A percentile compares a stretch with the other conserved stretches of the same genome.
Evolutionary conservation across 1,140 invertebrate species (phyloP).

Genomic region (Anastrepha obliqua): DNA sequence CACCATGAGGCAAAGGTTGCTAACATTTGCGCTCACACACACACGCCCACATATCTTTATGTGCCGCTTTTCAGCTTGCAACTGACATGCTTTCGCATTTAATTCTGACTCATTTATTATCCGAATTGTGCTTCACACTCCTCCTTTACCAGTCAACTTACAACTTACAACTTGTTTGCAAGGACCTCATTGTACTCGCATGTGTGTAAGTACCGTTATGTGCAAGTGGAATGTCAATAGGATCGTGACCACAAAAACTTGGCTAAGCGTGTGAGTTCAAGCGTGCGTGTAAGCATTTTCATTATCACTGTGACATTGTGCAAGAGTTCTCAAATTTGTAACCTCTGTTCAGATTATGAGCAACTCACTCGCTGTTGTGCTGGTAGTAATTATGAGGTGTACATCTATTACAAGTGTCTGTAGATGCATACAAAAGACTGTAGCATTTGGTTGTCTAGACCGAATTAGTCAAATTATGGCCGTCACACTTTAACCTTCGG

Average conservation of each 20-base stretch:
- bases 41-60: not conserved
- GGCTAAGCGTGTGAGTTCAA: not conserved
- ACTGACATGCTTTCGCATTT: conserved; percentile 22
- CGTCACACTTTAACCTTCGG: not conserved
- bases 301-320: conserved; percentile 19
- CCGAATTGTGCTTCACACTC: conserved; percentile 19
- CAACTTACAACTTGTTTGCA: conserved; percentile 2
- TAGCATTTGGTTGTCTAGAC: conserved; percentile 16
- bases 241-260: not conserved
- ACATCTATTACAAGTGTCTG: not conserved
- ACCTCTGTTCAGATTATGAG: not conserved
- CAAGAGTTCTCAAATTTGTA: conserved; percentile 6
- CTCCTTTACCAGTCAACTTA: not conserved
- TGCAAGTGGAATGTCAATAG: not conserved
- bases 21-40: not conserved
- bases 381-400: not conserved
- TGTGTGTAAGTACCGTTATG: not conserved
- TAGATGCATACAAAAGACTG: not conserved
- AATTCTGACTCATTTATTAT: conserved; percentile 44
- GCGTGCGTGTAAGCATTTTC: conserved; percentile 18
- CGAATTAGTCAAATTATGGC: conserved; percentile 24
- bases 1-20: not conserved
- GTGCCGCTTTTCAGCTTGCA: not conserved
- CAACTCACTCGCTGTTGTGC: too few relatives aligned
- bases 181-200: not conserved